Base-by-base conservation (phyloP, 2,113 vertebrate genomes). In the Sebastes fasciatus region DNA sequence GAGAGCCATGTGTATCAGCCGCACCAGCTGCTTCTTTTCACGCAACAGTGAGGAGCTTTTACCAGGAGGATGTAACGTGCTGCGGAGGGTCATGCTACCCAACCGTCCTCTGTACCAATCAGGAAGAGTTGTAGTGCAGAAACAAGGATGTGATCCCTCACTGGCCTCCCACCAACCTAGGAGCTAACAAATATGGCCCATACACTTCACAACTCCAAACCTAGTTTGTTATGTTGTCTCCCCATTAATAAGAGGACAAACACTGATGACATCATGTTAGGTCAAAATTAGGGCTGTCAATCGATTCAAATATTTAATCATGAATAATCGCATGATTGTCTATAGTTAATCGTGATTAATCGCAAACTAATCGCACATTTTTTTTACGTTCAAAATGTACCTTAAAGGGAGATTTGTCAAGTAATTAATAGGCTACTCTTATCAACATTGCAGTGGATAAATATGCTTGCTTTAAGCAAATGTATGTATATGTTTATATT, bases 1-100 rank as follows among this genome's bases (percentile, higher is more conserved):
- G 51, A 26, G 63, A 55, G 57, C n/a, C 42, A 1, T 19, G 58
- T 34, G 52, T 49, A 49, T 79, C 76, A 11, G 58, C 75, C 11
- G 17, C 61, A 72, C 67, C 67, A 85, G 84, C 62, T 86, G 84
- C 52, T 48, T 48, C 54, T 66, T 16, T 81, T 86, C 84, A 86
- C 14, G 74, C 78, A 67, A 61, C 73, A 73, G 8, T 26, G 78
- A 66, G 16, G 23, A 40, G 71, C 49, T 75, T 70, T 65, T 1
- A 64, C 64, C 71, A 51, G 52, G 55, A 65, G 72, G 78, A 60
- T 19, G 72, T 21, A 21, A 51, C 11, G 6, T 55, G 60, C 48
- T 46, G 23, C 63, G 63, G 26, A 62, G 54, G 75, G n/a, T 74
- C 62, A 57, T n/a, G 14, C 49, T 55, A 12, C 16, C 54, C 46